A percentile compares a stretch with the other conserved stretches of the same genome.
Conservation (phyloP, 2,888 invertebrate species). For the Branchellion lobata region DNA sequence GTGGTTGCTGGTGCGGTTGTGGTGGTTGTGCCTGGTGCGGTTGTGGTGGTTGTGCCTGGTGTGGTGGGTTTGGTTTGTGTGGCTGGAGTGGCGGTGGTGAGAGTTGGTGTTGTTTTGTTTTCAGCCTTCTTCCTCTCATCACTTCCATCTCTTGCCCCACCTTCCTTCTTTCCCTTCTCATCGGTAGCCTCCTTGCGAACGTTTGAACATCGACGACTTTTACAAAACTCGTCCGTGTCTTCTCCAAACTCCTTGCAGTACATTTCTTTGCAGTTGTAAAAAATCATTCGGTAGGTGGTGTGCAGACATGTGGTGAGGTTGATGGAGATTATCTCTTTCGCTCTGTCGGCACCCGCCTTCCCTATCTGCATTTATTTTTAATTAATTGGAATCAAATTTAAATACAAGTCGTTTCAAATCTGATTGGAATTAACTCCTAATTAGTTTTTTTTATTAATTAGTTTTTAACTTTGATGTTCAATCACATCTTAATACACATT, state of each 20-base stretch:
- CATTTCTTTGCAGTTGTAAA: constrained; percentile 96
- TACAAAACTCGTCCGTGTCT: constrained; percentile 75
- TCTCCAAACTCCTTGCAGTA: constrained; percentile 70
- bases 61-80: neutral
- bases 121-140: neutral
- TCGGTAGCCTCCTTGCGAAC: neutral
- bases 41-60: neutral
- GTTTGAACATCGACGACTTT: neutral
- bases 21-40: neutral
- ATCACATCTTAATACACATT: no score
- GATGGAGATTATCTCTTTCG: constrained; percentile 96
- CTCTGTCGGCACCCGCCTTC: constrained; percentile 73
- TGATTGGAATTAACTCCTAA: no score
- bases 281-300: constrained; percentile 97
- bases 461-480: no score
- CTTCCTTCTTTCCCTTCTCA: neutral
- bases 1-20: no score
- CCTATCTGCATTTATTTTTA: neutral
- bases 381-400: neutral
- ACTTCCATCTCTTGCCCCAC: neutral
- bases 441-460: no score
- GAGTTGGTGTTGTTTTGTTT: neutral
- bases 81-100: neutral
- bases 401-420: no score
- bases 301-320: constrained; percentile 97